Base-by-base conservation (phyloP, 1,140 invertebrate species). In the Cecropterus lyciades region DNA sequence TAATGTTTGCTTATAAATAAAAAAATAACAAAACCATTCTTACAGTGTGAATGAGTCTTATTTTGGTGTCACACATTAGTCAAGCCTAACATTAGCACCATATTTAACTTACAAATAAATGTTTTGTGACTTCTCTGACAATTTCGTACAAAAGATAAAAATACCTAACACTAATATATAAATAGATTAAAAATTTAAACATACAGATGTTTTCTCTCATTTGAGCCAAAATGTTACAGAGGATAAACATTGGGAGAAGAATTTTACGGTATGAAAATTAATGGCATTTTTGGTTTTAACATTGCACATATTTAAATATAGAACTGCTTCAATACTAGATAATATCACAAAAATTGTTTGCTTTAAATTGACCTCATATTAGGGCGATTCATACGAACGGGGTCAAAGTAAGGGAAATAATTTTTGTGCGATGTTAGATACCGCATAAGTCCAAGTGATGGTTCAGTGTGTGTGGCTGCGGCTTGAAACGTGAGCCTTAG, bases 81-180 rank as follows among this genome's bases (percentile, higher is more conserved):
- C 79, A 80, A 88, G 85, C 85, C 87, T 90, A 88, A 90, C 78
- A 90, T 92, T 91, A 92, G 89, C 89, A 92, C 89, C 89, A 87
- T 76, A 46, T 88, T 83, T 84, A 87, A 85, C 89, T 90, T 90
- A 90, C 80, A 88, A 87, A 87, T 90, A 87, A 85, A 80, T 79
- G 77, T 79, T 91, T 91, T 92, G 89, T 92, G 89, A 92, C 89
- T 90, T 87, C 79, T 75, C 86, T 85, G 86, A 90, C 80, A 85
- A 85, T 89, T 89, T 88, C 79, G 80, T 91, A 89, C 77, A 89
- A 91, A 89, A 89, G 85, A 86, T 91, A 90, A 89, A 87, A 91
- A 90, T 90, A 87, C 85, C 87, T 92, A 92, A 89, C 75, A 79
- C 89, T 92, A 92, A 84, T 85, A 81, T 86, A 92, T 90, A 90